Evolutionary conservation across 1,140 invertebrate species (phyloP).

Genomic region (Drosophila subpulchrella): DNA sequence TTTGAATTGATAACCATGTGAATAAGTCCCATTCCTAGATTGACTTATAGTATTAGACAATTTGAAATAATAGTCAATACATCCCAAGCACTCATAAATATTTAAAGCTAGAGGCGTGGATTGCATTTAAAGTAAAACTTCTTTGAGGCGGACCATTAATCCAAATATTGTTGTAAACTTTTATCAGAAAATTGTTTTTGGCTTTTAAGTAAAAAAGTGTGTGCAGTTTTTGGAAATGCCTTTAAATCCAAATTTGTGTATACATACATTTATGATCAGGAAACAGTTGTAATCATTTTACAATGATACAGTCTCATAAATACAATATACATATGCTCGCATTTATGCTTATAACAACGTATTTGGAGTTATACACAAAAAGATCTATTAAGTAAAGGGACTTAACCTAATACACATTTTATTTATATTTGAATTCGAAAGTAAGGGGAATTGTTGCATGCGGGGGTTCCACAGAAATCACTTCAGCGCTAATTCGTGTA

Average conservation of each 20-base stretch:
- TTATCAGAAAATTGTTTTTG: not conserved
- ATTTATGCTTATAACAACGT: constrained; percentile 4
- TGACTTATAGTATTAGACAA: constrained; percentile 5
- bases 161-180: not conserved
- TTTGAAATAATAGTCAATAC: not conserved
- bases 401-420: constrained; percentile 31
- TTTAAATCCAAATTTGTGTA: not conserved
- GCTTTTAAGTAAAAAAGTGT: not conserved
- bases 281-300: constrained; percentile 6
- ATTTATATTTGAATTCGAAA: constrained; percentile 10
- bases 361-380: constrained; percentile 9
- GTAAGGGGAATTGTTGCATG: constrained; percentile 1
- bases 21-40: not conserved
- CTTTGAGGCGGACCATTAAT: not conserved
- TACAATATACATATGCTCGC: constrained; percentile 4
- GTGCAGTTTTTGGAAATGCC: not conserved
- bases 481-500: no score
- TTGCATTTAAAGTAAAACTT: not conserved
- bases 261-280: constrained; percentile 1
- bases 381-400: constrained; percentile 4
- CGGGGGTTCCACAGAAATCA: no score
- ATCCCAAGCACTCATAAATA: not conserved
- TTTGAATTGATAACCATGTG: constrained; percentile 1
- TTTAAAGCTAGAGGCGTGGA: constrained; percentile 7
- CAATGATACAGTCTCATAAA: constrained; percentile 24